These are phyloP conservation scores for Nephrotoma guestfalica DNA, from an alignment of 2,888 invertebrate species.

Conservation along the genomic window DNA sequence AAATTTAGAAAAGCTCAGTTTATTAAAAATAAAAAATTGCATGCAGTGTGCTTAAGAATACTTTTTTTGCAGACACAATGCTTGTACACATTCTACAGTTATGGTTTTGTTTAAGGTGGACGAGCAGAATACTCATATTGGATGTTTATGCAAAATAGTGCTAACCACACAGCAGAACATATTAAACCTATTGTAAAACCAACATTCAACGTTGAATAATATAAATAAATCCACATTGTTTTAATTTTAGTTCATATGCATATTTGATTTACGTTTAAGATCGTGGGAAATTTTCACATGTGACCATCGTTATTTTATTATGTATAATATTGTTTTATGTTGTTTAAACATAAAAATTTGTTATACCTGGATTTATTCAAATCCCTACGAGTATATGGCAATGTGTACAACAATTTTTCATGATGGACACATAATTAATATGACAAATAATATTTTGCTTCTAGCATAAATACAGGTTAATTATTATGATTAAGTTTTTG, in stretches of 20 bases:
- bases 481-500: too few species aligned
- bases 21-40: too few species aligned
- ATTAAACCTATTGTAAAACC: neutral
- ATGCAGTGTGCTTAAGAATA: too few species aligned
- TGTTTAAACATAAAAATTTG: neutral
- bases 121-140: neutral
- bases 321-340: neutral
- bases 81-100: neutral
- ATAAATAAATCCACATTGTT: neutral
- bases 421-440: neutral
- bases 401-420: neutral
- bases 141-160: neutral
- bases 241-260: neutral
- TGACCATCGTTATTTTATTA: neutral
- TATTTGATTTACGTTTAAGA: neutral
- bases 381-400: neutral
- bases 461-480: too few species aligned
- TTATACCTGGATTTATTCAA: too few species aligned
- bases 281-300: neutral
- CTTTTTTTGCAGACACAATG: too few species aligned
- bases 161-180: neutral
- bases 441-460: neutral
- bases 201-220: neutral
- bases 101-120: neutral
- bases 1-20: neutral